phyloP scores from a whole-genome alignment of 2,113 vertebrate genomes.

The Mustela lutreola region DNA sequence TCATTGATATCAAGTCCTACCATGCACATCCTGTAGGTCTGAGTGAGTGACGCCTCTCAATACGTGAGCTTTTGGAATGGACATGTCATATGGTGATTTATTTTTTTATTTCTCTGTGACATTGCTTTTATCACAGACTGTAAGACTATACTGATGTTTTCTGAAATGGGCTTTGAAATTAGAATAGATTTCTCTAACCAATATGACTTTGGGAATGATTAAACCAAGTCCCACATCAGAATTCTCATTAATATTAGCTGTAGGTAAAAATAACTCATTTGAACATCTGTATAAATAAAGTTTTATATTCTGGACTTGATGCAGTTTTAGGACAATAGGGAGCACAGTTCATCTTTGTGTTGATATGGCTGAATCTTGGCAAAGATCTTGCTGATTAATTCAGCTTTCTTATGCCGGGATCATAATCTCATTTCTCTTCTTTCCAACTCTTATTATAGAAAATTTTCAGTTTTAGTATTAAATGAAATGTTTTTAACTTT shows the following conservation, averaged over 20 bases:
- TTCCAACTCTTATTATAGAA: constrained; percentile 14
- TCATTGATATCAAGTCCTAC: too few relatives aligned
- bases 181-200: constrained; percentile 22
- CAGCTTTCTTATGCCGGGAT: background rate
- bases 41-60: background rate
- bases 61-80: background rate
- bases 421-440: constrained; percentile 18
- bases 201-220: background rate
- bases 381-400: background rate
- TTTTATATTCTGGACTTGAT: background rate
- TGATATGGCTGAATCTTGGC: background rate
- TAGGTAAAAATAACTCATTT: background rate
- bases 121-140: background rate
- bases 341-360: background rate
- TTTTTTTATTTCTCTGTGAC: background rate
- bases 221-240: background rate
- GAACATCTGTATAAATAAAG: background rate
- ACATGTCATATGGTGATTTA: background rate
- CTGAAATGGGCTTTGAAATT: background rate
- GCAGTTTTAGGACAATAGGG: background rate
- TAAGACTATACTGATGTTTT: background rate
- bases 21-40: accelerated
- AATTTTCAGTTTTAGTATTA: constrained; percentile 40
- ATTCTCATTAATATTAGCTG: background rate
- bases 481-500: constrained; percentile 23